These are phyloP conservation scores for Biston betularia DNA, from an alignment of 2,888 invertebrate genomes.

Conservation along the genomic window DNA sequence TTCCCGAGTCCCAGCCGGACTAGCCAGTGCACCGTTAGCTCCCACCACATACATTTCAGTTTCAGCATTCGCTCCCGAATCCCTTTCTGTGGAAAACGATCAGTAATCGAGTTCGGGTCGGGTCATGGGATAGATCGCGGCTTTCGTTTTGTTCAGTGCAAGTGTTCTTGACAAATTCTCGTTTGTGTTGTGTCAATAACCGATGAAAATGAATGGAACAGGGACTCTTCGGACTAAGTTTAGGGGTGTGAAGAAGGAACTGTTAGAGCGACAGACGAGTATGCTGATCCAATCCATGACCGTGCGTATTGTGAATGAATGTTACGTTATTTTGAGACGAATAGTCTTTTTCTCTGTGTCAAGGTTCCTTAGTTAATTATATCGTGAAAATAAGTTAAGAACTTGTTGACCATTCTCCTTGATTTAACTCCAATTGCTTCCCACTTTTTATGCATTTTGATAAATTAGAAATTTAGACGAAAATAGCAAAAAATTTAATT, in stretches of 20 bases:
- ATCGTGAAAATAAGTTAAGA: slow-evolving; percentile 23
- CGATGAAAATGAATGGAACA: slow-evolving; percentile 80
- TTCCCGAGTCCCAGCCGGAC: slow-evolving; percentile 75
- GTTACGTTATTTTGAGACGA: slow-evolving; percentile 25
- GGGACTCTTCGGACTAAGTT: slow-evolving; percentile 88
- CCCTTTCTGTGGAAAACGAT: slow-evolving; percentile 37
- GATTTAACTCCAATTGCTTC: not conserved
- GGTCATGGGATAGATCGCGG: slow-evolving; percentile 33
- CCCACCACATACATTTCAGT: slow-evolving; percentile 70
- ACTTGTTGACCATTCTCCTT: not conserved
- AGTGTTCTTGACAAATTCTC: slow-evolving; percentile 34
- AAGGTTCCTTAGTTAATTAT: slow-evolving; percentile 38
- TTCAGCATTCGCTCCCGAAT: slow-evolving; percentile 46
- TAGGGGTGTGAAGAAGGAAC: slow-evolving; percentile 92
- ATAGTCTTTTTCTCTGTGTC: slow-evolving; percentile 26
- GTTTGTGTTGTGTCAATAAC: slow-evolving; percentile 51
- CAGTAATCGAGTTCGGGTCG: slow-evolving; percentile 15
- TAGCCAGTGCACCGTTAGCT: slow-evolving; percentile 76
- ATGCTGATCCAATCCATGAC: slow-evolving; percentile 92
- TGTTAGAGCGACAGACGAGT: slow-evolving; percentile 90
- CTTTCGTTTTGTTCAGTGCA: slow-evolving; percentile 24
- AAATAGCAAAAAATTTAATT: not conserved
- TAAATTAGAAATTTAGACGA: no score
- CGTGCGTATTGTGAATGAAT: slow-evolving; percentile 85
- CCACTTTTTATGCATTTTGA: no score